These are phyloP conservation scores for Martes martes DNA, from an alignment of 2,113 vertebrate genomes.

Conservation along the genomic window DNA sequence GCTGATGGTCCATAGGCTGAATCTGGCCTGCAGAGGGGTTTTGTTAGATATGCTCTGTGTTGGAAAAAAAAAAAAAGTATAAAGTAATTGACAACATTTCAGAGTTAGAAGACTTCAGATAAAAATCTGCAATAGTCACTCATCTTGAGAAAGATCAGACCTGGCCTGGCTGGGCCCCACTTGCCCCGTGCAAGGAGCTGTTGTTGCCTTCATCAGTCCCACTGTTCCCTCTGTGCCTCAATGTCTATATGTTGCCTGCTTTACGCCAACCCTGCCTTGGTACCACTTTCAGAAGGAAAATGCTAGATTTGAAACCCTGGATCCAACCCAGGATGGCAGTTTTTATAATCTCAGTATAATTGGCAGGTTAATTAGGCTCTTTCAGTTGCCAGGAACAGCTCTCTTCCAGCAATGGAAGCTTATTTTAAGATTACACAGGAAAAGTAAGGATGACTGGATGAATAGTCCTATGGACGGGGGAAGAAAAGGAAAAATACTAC, in stretches of 20 bases:
- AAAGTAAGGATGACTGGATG: neutral
- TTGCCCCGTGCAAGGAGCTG: neutral
- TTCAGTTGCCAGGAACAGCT: neutral
- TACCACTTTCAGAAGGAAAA: slow-evolving; percentile 18
- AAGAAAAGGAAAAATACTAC: neutral
- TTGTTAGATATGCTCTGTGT: neutral
- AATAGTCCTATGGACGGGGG: neutral
- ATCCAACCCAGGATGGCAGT: neutral
- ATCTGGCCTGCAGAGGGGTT: neutral
- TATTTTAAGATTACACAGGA: neutral
- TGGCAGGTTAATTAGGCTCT: neutral
- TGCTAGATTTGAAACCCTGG: neutral
- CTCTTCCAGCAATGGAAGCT: neutral
- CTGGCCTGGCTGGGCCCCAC: too few relatives aligned
- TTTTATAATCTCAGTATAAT: neutral
- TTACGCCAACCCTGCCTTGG: neutral
- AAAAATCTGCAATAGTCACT: neutral
- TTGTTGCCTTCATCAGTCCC: neutral
- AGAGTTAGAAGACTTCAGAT: neutral
- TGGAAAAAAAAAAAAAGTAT: neutral
- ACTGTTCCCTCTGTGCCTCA: too few relatives aligned
- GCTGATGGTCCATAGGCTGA: neutral
- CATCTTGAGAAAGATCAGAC: neutral
- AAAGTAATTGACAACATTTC: neutral
- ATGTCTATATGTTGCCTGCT: neutral